Evolutionary conservation across 2,888 invertebrate genomes (phyloP).

Genomic region (Archips xylosteana): DNA sequence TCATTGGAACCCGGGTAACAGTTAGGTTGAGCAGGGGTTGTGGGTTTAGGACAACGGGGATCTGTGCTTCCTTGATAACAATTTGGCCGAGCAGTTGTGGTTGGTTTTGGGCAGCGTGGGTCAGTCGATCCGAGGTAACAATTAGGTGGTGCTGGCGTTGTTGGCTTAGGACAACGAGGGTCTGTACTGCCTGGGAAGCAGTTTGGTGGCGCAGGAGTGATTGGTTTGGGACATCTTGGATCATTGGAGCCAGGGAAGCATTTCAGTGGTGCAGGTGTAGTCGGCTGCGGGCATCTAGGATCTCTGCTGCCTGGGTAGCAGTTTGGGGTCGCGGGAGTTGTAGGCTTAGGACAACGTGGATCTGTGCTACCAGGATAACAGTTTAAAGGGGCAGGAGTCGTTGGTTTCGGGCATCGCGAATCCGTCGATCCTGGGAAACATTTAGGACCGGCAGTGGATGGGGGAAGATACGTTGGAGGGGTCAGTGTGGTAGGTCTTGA

Average conservation of each 20-base stretch:
- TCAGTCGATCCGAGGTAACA: constrained; percentile 55
- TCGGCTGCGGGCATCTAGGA: constrained; percentile 57
- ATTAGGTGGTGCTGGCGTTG: constrained; percentile 46
- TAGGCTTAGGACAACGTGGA: constrained; percentile 53
- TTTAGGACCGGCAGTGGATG: constrained; percentile 35
- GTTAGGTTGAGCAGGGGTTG: constrained; percentile 22
- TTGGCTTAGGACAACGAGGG: constrained; percentile 58
- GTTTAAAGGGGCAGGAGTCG: constrained; percentile 47
- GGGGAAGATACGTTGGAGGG: constrained; percentile 49
- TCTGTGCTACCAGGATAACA: constrained; percentile 55
- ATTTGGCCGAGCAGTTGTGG: constrained; percentile 51
- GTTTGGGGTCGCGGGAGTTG: constrained; percentile 52
- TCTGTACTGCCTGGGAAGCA: constrained; percentile 54
- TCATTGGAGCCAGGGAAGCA: constrained; percentile 62
- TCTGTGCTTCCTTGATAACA: constrained; percentile 53
- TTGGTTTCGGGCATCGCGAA: constrained; percentile 48
- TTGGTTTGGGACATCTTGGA: constrained; percentile 57
- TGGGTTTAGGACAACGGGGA: constrained; percentile 29
- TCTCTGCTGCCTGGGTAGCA: constrained; percentile 55
- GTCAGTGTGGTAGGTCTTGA: constrained; percentile 45
- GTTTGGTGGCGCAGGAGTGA: constrained; percentile 52
- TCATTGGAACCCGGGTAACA: constrained; percentile 56
- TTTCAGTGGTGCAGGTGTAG: constrained; percentile 53
- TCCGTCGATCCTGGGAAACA: constrained; percentile 41
- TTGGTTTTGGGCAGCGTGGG: constrained; percentile 53